Base-by-base conservation (phyloP, 2,888 invertebrate species). In the Leptura quadrifasciata region DNA sequence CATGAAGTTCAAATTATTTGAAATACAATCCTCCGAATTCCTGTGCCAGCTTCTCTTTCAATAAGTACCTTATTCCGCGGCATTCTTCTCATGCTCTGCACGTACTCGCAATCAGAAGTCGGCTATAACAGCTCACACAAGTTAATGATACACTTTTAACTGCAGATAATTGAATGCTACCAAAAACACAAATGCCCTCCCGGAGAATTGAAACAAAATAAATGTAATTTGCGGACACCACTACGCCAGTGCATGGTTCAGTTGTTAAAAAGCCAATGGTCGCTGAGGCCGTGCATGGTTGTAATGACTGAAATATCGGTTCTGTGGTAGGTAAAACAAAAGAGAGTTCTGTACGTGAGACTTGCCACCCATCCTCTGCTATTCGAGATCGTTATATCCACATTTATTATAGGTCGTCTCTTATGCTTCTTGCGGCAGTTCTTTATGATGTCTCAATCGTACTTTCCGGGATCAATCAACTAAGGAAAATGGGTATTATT, bases 401-500 rank as follows among this genome's bases (percentile, higher is more conserved):
- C 81, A 82, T 83, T 80, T 79, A 31, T 31, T 31, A 73, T 18
- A 75, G 78, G 77, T 74, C 76, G 77, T 72, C 79, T 79, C 75
- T 79, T 70, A 79, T 78, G 73, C 78, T 60, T 24, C 52, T 76
- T 57, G 78, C 76, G 74, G 80, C 80, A 47, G 72, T 77, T 76
- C 72, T 76, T 82, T 79, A 83, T 83, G 82, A 84, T 84, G 84
- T 81, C 84, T 84, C 82, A 84, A 84, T 84, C 81, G 82, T 72
- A 79, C 71, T 76, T 72, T 71, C 72, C 71, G 71, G 80, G 75
- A 77, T 76, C 77, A 79, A 77, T 79, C 79, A 75, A 77, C 70
- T 76, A n/a, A 47, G 58, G 71, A 63, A 75, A 79, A 74, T 65
- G 24, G 20, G 65, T 24, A 52, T 65, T 47, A 76, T 79, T 55